Evolutionary conservation across 2,888 invertebrate genomes (phyloP).

Genomic region (Drosophila anceps): DNA sequence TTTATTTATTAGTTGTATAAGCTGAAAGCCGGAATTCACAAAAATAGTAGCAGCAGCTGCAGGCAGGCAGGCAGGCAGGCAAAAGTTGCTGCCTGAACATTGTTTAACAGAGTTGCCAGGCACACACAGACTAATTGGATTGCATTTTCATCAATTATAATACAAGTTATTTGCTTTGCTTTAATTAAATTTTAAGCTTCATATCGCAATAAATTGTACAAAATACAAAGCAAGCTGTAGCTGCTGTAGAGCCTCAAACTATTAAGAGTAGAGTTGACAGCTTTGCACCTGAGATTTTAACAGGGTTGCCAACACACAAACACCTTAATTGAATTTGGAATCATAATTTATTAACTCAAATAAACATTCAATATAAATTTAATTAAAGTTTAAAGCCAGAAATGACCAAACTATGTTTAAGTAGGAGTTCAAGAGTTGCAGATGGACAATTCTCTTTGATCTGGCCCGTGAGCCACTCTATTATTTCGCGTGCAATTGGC

Average conservation of each 20-base stretch:
- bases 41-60: not conserved
- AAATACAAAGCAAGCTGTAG: slow-evolving; percentile 11
- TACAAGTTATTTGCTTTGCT: slow-evolving; percentile 14
- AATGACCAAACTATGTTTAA: too few relatives aligned
- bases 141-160: slow-evolving; percentile 37
- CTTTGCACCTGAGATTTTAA: slow-evolving; percentile 45
- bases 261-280: slow-evolving; percentile 54
- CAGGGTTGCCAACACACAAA: slow-evolving; percentile 33
- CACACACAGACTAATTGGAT: not conserved
- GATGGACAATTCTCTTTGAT: not conserved
- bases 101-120: slow-evolving; percentile 1
- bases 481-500: slow-evolving; percentile 36
- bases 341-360: not conserved
- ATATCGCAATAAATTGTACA: slow-evolving; percentile 14
- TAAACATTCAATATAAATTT: too few relatives aligned
- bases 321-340: not conserved
- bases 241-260: slow-evolving; percentile 25
- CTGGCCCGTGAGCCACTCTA: not conserved
- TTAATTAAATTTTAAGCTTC: slow-evolving; percentile 38
- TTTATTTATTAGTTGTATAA: slow-evolving; percentile 26
- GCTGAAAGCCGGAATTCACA: not conserved
- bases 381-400: too few relatives aligned
- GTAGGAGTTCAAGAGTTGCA: too few relatives aligned
- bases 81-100: not conserved
- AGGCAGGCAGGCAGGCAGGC: not conserved